Base-by-base conservation (phyloP, 64 coral and sea anemone genomes). In the Acropora tenuis region DNA sequence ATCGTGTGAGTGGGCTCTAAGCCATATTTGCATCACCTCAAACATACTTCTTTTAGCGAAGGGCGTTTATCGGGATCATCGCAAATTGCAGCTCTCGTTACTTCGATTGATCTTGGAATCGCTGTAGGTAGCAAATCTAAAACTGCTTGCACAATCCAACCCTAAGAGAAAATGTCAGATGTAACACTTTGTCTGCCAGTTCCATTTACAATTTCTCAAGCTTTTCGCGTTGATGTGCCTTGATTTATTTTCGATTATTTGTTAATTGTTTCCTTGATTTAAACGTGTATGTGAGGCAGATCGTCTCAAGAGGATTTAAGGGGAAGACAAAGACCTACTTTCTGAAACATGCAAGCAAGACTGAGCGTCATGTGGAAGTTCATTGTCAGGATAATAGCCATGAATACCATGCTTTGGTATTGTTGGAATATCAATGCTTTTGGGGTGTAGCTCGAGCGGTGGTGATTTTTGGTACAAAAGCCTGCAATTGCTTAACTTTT, bases 51-150 rank as follows among this genome's bases (percentile, higher is more conserved):
- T 4, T 43, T 74, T 74, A 74, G 41, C 72, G 8, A 74, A 8
- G 20, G 72, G 20, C 41, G 41, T 74, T 74, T 74, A 44, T 43
- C 6, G 41, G 72, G 72, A 44, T 74, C 72, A 8, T 74, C 72
- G 20, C 72, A 74, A 43, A 74, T 74, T 74, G 72, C 72, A 9
- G 30, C 11, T 74, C 41, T 74, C 11, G 41, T 41, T 74, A 43
- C 41, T 9, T 44, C 11, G 1, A 74, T 74, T 8, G 72, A 74
- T 30, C 72, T 74, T 74, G 3, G 40, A 74, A 41, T 69, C 67
- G 67, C 67, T 69, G 67, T 69, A 69, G 67, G 67, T 1, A 69
- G 67, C 67, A 69, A 69, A 69, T 41, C 72, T 43, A 74, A 74
- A 41, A 74, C 72, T 19, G 72, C 72, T 8, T 43, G 2, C 20